Conservation (phyloP, 2,888 invertebrate genomes). For the Ryuthela nishihirai region DNA sequence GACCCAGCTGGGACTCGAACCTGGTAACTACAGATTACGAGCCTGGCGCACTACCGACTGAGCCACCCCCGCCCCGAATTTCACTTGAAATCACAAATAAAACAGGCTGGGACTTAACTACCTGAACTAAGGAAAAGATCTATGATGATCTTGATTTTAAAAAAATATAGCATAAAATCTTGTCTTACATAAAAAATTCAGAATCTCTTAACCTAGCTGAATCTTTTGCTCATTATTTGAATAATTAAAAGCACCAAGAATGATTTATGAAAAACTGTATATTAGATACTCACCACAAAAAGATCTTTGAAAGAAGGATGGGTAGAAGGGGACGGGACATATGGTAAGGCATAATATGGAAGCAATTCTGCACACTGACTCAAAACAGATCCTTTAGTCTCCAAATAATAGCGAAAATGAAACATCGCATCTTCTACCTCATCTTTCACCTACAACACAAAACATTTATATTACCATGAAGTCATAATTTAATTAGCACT, state of each 20-base stretch:
- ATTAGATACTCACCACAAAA: conserved; percentile 49
- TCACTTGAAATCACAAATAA: too few relatives aligned
- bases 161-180: too few relatives aligned
- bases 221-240: neutral
- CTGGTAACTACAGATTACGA: too few relatives aligned
- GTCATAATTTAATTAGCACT: neutral
- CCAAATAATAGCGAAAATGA: conserved; percentile 50
- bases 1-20: too few relatives aligned
- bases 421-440: conserved; percentile 46
- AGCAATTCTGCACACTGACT: conserved; percentile 57
- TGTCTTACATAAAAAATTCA: too few relatives aligned
- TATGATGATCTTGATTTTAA: too few relatives aligned
- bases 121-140: too few relatives aligned
- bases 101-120: too few relatives aligned
- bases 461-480: too few relatives aligned
- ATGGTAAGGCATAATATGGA: conserved; percentile 59
- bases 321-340: conserved; percentile 56
- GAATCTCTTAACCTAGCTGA: too few relatives aligned
- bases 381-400: conserved; percentile 53
- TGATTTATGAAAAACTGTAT: neutral
- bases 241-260: neutral
- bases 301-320: conserved; percentile 58
- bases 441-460: conserved; percentile 23
- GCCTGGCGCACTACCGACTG: too few relatives aligned
- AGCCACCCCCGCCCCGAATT: too few relatives aligned